phyloP scores from a whole-genome alignment of 2,888 invertebrate genomes.

The Lepidocyrtoides sp. region DNA sequence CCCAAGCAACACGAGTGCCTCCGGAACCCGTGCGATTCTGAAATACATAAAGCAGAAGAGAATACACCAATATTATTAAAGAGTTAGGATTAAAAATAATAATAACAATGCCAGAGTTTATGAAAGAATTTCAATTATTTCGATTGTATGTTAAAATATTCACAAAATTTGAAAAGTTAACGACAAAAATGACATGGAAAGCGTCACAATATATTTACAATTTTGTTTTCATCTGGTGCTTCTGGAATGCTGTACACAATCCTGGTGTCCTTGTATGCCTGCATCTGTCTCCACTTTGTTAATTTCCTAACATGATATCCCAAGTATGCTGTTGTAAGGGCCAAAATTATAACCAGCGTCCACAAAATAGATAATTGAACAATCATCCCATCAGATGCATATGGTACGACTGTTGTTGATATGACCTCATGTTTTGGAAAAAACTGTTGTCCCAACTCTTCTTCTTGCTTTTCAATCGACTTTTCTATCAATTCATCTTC shows the following conservation, averaged over 20 bases:
- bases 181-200: too few species aligned
- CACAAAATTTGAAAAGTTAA: too few species aligned
- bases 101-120: too few species aligned
- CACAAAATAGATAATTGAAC: constrained; percentile 79
- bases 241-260: constrained; percentile 80
- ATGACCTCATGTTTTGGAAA: constrained; percentile 1
- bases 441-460: constrained; percentile 49
- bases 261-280: constrained; percentile 81
- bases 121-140: too few species aligned
- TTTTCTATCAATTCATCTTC: constrained; percentile 64
- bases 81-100: too few species aligned
- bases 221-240: constrained; percentile 73
- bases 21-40: constrained; percentile 60
- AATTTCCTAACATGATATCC: constrained; percentile 75
- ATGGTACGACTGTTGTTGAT: neutral
- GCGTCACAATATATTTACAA: constrained; percentile 79
- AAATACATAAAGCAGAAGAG: constrained; percentile 27
- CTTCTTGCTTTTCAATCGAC: constrained; percentile 62
- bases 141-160: too few species aligned
- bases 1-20: constrained; percentile 58
- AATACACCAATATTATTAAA: too few species aligned
- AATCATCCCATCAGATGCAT: constrained; percentile 64
- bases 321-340: constrained; percentile 25
- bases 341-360: constrained; percentile 70
- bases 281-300: constrained; percentile 77